Evolutionary conservation across 1,140 invertebrate species (phyloP), one percentile per base, ranked within the genome.

Genomic region (Schlechtendalia chinensis): DNA sequence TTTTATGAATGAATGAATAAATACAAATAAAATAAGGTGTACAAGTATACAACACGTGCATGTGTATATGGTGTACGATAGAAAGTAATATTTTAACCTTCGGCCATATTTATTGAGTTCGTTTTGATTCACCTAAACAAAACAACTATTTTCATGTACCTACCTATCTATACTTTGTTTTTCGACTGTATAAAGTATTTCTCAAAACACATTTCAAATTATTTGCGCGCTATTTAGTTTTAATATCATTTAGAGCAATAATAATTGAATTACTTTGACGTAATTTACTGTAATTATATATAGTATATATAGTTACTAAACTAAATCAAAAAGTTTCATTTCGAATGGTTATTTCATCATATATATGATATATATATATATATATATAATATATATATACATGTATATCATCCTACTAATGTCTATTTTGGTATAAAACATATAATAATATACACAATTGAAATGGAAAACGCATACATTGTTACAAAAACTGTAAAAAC

Each of bases 1-100:
- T 29, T 27, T 72, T 72, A 72, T 72, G 69, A 72, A 72, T 71
- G 69, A 71, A 71, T 72, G 69, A 32, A 54, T 29, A 10, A 53
- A 71, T 32, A 54, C 2, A 72, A 19, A 29, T 54, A 72, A 53
- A 71, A 27, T 45, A 45, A 4, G 39, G 6, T n/a, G 12, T 53
- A 71, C 10, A 29, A 29, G 14, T 50, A 24, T 61, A 29, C 27
- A 29, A 63, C 19, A 63, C 39, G 14, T 50, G 14, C 11, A 69
- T 24, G 16, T 14, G 24, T 19, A 67, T 10, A 39, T 1, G 27
- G 16, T 32, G n/a, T 47, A 39, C 32, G 32, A 39, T 39, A 24
- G 65, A 69, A 69, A 69, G 39, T 47, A 69, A 14, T 69, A 69
- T 47, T 22, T 69, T 47, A 47, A 47, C 65, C 65, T 69, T 69